phyloP scores from a whole-genome alignment of 2,113 vertebrate genomes.

The Daboia siamensis region DNA sequence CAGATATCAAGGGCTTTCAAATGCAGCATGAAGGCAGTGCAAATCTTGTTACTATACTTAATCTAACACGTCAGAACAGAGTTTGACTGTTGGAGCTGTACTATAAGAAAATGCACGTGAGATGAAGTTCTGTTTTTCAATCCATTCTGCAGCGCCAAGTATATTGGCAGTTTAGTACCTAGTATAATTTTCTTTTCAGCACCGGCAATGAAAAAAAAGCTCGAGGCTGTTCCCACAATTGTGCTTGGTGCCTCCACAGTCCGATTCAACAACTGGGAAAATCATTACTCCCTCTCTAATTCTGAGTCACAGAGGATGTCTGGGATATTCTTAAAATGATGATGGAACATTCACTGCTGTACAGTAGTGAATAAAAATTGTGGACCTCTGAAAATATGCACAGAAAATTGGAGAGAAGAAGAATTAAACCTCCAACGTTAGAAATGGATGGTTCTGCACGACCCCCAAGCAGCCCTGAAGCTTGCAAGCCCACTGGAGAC shows the following conservation, averaged over 20 bases:
- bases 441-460: not conserved
- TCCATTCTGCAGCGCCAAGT: not conserved
- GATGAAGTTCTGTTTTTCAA: not conserved
- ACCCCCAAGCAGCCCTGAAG: not conserved
- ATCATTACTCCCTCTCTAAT: not conserved
- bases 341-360: not conserved
- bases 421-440: not conserved
- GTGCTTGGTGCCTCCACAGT: not conserved
- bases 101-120: not conserved
- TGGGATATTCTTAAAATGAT: not conserved
- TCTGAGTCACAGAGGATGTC: not conserved
- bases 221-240: not conserved
- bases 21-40: not conserved
- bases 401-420: not conserved
- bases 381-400: not conserved
- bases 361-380: not conserved
- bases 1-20: not conserved
- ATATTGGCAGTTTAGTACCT: not conserved
- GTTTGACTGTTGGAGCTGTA: not conserved
- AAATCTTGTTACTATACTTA: not conserved
- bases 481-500: not conserved
- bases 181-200: not conserved
- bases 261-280: not conserved
- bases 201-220: not conserved
- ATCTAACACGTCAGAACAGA: not conserved